Evolutionary conservation across 2,113 vertebrate species (phyloP).

Genomic region (Toxotes jaculatrix): DNA sequence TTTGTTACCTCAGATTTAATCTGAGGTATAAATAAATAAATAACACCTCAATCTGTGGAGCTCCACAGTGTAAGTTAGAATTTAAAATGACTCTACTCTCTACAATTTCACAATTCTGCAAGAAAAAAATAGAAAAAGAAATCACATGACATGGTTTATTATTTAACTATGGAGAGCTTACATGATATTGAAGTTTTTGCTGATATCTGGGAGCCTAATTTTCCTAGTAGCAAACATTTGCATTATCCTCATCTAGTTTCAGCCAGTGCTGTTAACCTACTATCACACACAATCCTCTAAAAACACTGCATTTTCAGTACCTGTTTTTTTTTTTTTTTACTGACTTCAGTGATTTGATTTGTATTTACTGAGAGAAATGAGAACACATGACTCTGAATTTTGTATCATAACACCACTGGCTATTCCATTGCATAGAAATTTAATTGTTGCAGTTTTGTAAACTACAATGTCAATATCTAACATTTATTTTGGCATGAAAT

Average conservation of each 20-base stretch:
- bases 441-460: neutral
- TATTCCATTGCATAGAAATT: neutral
- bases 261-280: neutral
- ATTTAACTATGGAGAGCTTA: neutral
- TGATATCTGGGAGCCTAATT: neutral
- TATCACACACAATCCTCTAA: no score
- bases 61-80: no score
- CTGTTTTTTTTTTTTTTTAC: neutral
- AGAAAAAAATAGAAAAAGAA: neutral
- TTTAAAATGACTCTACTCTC: neutral
- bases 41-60: no score
- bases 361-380: no score
- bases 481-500: neutral
- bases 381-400: no score
- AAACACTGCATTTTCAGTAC: neutral
- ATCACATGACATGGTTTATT: neutral
- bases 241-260: neutral
- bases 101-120: neutral
- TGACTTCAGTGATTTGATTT: no score
- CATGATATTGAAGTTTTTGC: neutral
- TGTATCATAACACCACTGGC: no score
- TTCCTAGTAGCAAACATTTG: neutral
- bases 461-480: neutral
- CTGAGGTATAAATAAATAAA: no score
- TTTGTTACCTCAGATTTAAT: no score